Percentiles rank a stretch among this genome's conserved stretches.
Conservation (phyloP, 2,113 vertebrate genomes). For the Ammospiza caudacuta region DNA sequence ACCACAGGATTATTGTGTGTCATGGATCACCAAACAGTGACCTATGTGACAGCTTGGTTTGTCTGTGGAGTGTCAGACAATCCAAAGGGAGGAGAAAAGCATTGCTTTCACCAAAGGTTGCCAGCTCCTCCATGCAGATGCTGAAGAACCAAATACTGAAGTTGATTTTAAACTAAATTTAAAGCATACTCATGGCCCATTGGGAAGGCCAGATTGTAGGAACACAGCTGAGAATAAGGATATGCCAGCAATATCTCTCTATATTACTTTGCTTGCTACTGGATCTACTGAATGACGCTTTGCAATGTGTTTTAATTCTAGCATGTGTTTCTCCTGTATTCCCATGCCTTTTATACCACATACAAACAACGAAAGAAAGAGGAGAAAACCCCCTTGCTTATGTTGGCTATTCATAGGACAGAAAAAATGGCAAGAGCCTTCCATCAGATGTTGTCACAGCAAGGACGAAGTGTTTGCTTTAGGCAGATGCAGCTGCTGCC, state of each 20-base stretch:
- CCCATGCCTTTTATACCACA: background rate
- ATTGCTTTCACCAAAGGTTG: background rate
- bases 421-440: background rate
- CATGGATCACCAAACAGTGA: background rate
- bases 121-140: background rate
- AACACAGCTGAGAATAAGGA: background rate
- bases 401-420: background rate
- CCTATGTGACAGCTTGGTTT: background rate
- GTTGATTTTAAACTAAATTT: background rate
- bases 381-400: background rate
- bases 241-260: background rate
- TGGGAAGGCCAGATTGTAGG: background rate
- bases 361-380: background rate
- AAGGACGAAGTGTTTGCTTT: constrained; percentile 1
- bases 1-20: background rate
- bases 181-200: background rate
- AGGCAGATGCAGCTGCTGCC: background rate
- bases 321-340: background rate
- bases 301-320: background rate
- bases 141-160: background rate
- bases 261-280: background rate
- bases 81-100: background rate
- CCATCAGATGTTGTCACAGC: background rate
- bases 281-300: background rate
- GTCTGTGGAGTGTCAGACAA: background rate